phyloP scores from a whole-genome alignment of 2,113 vertebrate species.

The Alligator sinensis region DNA sequence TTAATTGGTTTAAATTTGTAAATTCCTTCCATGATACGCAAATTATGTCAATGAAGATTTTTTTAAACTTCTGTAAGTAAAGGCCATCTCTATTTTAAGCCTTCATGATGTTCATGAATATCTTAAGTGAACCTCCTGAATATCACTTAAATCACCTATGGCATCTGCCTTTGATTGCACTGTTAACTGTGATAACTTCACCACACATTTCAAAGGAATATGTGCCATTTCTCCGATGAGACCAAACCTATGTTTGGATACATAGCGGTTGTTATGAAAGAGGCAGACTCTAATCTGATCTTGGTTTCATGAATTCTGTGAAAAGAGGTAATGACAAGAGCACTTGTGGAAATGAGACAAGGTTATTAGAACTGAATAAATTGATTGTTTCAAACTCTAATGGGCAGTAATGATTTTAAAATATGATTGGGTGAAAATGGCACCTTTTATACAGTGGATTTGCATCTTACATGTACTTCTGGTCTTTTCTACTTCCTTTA shows the following conservation, averaged over 20 bases:
- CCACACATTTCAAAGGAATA: background rate
- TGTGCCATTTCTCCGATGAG: background rate
- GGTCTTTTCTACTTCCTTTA: background rate
- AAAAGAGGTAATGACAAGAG: background rate
- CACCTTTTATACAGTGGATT: background rate
- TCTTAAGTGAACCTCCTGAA: background rate
- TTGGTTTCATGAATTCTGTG: background rate
- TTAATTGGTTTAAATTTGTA: background rate
- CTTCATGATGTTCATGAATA: background rate
- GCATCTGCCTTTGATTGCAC: background rate
- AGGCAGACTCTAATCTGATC: background rate
- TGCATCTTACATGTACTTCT: background rate
- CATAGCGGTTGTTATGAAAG: no score
- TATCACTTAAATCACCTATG: background rate
- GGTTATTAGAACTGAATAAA: background rate
- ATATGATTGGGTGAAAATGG: background rate
- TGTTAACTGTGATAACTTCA: background rate
- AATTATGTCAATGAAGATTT: accelerated
- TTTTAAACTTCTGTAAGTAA: background rate
- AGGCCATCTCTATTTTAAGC: background rate
- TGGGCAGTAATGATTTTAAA: background rate
- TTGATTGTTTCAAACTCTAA: background rate
- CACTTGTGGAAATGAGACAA: background rate
- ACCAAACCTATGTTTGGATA: background rate
- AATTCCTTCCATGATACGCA: background rate